Evolutionary conservation across 2,888 invertebrate species (phyloP), one percentile per base, ranked within the genome.

Genomic region (Drosophila monieri): DNA sequence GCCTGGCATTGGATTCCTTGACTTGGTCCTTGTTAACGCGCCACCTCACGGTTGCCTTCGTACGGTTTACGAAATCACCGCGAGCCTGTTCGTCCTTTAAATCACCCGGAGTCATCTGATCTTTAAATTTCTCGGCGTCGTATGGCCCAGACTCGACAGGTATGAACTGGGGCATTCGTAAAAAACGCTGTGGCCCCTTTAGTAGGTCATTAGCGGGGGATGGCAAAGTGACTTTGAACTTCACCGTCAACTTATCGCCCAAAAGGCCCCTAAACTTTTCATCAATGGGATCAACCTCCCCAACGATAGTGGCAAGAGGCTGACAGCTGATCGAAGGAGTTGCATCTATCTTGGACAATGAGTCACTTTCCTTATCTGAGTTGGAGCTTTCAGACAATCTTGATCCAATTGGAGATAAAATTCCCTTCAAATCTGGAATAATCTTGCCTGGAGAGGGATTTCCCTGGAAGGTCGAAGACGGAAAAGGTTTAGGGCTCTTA

Each of bases 1-100:
- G 30, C 0, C 59, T 66, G 1, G 84, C 52, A 58, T 83, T 79
- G 0, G 78, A 74, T 43, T 79, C 73, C 18, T 49, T 80, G 4
- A 37, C 30, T 6, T 14, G 14, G 9, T 74, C 58, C 5, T 32
- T 18, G n/a, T 5, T 48, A n/a, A 60, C 30, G 0, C 84, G 69
- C 84, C 84, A 83, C 3, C 78, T 74, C 4, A 83, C 49, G 0
- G 78, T 77, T 12, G 46, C 53, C 41, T 51, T 77, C 0, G 73
- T 27, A 2, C 51, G 72, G 6, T 30, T 65, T 3, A 52, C 6
- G 10, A 77, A 77, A 0, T 65, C 48, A 0, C 48, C 39, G 3
- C 60, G 73, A 1, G 60, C 32, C 15, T 67, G 66, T 15, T 37
- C 35, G 12, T 70, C 67, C 0, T 55, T 65, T 0, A 68, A 21